Conservation (phyloP, 2,888 invertebrate species). For the Mactromeris polynyma region DNA sequence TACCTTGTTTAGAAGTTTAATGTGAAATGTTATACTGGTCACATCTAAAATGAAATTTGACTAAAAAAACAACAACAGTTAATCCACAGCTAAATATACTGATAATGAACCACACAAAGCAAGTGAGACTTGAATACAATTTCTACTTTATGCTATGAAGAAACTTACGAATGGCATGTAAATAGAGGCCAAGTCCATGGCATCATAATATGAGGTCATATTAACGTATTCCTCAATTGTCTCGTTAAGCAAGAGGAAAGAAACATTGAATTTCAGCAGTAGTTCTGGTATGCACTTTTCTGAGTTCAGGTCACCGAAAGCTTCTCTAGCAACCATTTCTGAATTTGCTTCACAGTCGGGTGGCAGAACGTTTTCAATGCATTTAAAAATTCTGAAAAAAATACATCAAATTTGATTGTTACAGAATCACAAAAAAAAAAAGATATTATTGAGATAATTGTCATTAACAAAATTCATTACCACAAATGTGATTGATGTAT, state of each 20-base stretch:
- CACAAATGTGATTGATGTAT: no score
- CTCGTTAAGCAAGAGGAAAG: neutral
- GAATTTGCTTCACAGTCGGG: neutral
- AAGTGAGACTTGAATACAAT: neutral
- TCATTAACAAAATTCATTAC: no score
- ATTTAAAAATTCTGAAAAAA: neutral
- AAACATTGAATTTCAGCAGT: neutral
- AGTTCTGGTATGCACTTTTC: neutral
- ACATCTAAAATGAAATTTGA: no score
- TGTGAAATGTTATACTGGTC: no score
- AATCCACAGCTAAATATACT: no score
- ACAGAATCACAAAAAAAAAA: no score
- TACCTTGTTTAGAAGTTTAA: no score
- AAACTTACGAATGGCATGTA: neutral
- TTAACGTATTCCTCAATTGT: neutral
- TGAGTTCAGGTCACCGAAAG: neutral
- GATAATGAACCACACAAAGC: no score
- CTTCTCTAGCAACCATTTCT: neutral
- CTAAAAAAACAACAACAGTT: no score
- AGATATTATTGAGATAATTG: no score
- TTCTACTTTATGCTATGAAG: neutral
- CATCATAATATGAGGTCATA: neutral
- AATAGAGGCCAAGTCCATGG: neutral
- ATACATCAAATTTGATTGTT: no score
- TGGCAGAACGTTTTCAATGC: neutral